Conservation (phyloP, 2,113 vertebrate genomes). For the Melozone crissalis region DNA sequence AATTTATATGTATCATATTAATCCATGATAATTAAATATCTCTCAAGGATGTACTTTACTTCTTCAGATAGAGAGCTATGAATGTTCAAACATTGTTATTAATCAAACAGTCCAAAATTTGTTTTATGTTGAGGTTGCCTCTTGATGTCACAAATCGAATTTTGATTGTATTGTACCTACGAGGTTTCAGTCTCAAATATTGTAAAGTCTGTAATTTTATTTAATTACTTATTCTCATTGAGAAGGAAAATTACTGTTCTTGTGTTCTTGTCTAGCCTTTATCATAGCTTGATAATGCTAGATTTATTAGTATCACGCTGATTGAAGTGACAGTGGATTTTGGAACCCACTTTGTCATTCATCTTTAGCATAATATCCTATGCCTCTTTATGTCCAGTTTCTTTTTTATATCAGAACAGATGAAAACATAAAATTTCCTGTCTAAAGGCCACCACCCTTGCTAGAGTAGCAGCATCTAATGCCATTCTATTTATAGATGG, state of each 20-base stretch:
- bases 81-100: not conserved
- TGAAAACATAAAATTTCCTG: constrained; percentile 18
- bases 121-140: not conserved
- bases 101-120: not conserved
- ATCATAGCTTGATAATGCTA: not conserved
- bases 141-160: not conserved
- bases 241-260: not conserved
- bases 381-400: not conserved
- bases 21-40: not conserved
- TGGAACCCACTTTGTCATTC: not conserved
- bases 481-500: constrained; percentile 64
- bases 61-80: not conserved
- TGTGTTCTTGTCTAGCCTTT: not conserved
- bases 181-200: not conserved
- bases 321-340: not conserved
- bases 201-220: not conserved
- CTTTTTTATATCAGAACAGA: constrained; percentile 6
- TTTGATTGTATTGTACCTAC: not conserved
- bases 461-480: constrained; percentile 41
- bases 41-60: not conserved
- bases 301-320: not conserved
- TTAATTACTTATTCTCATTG: not conserved
- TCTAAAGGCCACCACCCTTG: constrained; percentile 59
- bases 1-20: not conserved
- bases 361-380: not conserved